Evolutionary conservation across 1,140 invertebrate genomes (phyloP), one percentile per base, ranked within the genome.

Genomic region (Globodera rostochiensis): DNA sequence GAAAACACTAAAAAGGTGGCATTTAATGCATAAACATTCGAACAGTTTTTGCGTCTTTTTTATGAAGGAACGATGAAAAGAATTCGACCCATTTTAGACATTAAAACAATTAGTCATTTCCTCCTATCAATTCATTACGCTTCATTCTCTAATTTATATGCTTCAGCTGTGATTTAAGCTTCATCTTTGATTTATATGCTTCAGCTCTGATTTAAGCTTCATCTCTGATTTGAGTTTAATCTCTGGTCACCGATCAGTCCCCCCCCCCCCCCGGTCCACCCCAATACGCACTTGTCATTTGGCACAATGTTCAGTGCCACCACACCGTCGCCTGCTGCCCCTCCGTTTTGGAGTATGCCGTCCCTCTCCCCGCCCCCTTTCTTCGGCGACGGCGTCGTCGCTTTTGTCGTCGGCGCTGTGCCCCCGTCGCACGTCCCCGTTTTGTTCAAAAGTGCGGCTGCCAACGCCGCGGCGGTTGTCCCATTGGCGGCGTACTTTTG

Each of bases 1-100:
- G 71, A 86, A 86, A 49, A 80, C 78, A 69, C 80, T 84, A 7
- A 78, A 78, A 53, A 74, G 81, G 74, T 3, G 85, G 36, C 36
- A 36, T 36, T 36, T 36, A 36, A 36, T 36, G 36, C 36, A 36
- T 36, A 36, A 36, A 36, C 25, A 36, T 36, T 36, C n/a, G n/a
- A n/a, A n/a, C n/a, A n/a, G n/a, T n/a, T n/a, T n/a, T n/a, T n/a
- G n/a, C n/a, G n/a, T n/a, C n/a, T n/a, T n/a, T n/a, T n/a, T n/a
- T n/a, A n/a, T n/a, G n/a, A n/a, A n/a, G n/a, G n/a, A n/a, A n/a
- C n/a, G n/a, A n/a, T n/a, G n/a, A n/a, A n/a, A n/a, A n/a, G n/a
- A n/a, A 36, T 36, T 36, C 25, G 25, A 36, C 25, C 25, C 25
- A 36, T 36, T 36, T 36, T 36, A 36, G 25, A 36, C 25, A 36